A percentile compares a stretch with the other conserved stretches of the same genome.
These are phyloP conservation scores for Capreolus pygargus DNA, from an alignment of 2,113 vertebrate genomes.

Conservation along the genomic window DNA sequence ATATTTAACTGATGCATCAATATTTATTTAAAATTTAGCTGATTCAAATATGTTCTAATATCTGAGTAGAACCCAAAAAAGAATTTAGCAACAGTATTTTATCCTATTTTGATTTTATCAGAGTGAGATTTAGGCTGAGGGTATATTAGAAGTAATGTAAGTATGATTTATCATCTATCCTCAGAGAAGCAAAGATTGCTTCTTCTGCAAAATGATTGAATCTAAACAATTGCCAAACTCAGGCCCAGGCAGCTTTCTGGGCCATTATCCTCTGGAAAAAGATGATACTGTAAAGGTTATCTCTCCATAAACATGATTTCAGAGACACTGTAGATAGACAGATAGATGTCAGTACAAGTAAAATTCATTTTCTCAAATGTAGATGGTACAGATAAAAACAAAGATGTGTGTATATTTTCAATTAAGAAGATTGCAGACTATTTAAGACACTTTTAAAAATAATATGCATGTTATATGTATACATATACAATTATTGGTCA, in stretches of 20 bases:
- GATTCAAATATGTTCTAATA: conserved; percentile 64
- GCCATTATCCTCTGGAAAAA: conserved; percentile 57
- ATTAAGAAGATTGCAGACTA: not conserved
- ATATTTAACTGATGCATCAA: not conserved
- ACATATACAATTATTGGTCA: not conserved
- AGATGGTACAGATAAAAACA: conserved; percentile 41
- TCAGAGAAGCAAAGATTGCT: conserved; percentile 53
- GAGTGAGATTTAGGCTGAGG: conserved; percentile 69
- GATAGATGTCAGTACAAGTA: conserved; percentile 24
- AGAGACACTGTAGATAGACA: conserved; percentile 23
- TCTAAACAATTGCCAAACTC: conserved; percentile 63
- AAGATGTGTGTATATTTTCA: conserved; percentile 21
- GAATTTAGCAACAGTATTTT: conserved; percentile 58
- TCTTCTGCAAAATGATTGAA: conserved; percentile 63
- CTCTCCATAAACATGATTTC: conserved; percentile 51
- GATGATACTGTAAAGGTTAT: conserved; percentile 55
- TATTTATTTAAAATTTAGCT: conserved; percentile 61
- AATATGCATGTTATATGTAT: not conserved
- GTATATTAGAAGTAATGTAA: conserved; percentile 66
- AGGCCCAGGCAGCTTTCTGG: conserved; percentile 46
- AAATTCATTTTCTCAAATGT: conserved; percentile 60
- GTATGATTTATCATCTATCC: conserved; percentile 67
- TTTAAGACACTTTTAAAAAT: not conserved
- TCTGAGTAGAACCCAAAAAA: conserved; percentile 35
- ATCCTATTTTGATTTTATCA: conserved; percentile 71